A percentile compares a stretch with the other conserved stretches of the same genome.
These are phyloP conservation scores for Papilio machaon DNA, from an alignment of 1,140 invertebrate species.

Conservation along the genomic window DNA sequence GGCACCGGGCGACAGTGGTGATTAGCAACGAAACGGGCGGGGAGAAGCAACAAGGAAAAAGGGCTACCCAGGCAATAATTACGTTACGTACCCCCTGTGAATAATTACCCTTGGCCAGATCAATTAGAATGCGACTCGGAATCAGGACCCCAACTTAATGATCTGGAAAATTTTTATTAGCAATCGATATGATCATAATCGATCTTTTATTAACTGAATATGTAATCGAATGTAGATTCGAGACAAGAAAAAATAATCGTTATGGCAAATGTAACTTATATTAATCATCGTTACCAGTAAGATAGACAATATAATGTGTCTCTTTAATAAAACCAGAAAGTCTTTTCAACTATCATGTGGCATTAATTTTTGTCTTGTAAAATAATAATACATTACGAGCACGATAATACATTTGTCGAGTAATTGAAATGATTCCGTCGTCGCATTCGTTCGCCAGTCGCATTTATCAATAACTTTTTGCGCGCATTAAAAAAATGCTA, in stretches of 20 bases:
- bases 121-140: constrained; percentile 72
- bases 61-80: constrained; percentile 75
- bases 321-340: neutral
- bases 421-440: constrained; percentile 60
- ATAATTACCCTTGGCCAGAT: constrained; percentile 74
- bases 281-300: neutral
- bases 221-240: constrained; percentile 3
- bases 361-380: neutral
- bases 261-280: neutral
- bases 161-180: constrained; percentile 69
- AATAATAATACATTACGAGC: constrained; percentile 30
- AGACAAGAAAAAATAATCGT: neutral
- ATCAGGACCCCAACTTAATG: constrained; percentile 67
- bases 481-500: constrained; percentile 47
- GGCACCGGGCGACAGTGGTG: constrained; percentile 70
- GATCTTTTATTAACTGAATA: constrained; percentile 29
- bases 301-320: neutral
- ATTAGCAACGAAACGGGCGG: constrained; percentile 58
- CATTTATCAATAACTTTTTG: constrained; percentile 71
- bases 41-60: constrained; percentile 73
- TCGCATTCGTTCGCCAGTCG: constrained; percentile 51
- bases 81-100: constrained; percentile 75
- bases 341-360: neutral
- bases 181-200: constrained; percentile 14
- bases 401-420: constrained; percentile 46